Evolutionary conservation across 2,888 invertebrate genomes (phyloP).

Genomic region (Volucella zonaria): DNA sequence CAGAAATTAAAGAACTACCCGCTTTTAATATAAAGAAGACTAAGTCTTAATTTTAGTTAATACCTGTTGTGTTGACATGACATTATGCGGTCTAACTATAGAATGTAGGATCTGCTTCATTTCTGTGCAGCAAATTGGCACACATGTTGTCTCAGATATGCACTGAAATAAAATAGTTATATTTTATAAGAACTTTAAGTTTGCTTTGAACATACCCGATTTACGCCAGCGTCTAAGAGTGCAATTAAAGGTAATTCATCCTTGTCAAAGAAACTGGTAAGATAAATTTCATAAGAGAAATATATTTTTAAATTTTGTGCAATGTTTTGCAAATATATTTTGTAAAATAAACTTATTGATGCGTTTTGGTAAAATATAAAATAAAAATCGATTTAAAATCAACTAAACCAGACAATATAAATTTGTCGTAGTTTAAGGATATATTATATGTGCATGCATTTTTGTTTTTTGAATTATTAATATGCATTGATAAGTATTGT

Average conservation of each 20-base stretch:
- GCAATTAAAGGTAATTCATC: conserved; percentile 91
- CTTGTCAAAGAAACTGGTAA: conserved; percentile 91
- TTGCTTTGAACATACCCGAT: conserved; percentile 86
- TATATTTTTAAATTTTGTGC: background rate
- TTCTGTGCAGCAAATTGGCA: conserved; percentile 86
- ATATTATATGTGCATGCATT: no score
- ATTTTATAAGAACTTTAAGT: background rate
- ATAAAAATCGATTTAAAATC: no score
- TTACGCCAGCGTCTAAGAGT: conserved; percentile 92
- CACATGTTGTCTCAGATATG: conserved; percentile 86
- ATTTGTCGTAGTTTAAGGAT: no score
- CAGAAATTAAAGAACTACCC: background rate
- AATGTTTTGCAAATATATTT: background rate
- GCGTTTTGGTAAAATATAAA: no score
- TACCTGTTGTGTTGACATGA: conserved; percentile 87
- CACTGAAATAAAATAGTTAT: conserved; percentile 83
- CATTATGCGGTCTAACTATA: conserved; percentile 89
- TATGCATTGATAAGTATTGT: no score
- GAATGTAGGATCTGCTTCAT: conserved; percentile 91
- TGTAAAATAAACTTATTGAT: background rate
- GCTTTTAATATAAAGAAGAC: background rate
- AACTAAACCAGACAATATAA: no score
- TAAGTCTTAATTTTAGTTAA: conserved; percentile 29
- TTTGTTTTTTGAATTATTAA: no score
- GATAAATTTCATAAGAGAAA: conserved; percentile 76